A percentile compares a stretch with the other conserved stretches of the same genome.
These are phyloP conservation scores for Berghia stephanieae DNA, from an alignment of 1,140 invertebrate genomes.

Conservation along the genomic window DNA sequence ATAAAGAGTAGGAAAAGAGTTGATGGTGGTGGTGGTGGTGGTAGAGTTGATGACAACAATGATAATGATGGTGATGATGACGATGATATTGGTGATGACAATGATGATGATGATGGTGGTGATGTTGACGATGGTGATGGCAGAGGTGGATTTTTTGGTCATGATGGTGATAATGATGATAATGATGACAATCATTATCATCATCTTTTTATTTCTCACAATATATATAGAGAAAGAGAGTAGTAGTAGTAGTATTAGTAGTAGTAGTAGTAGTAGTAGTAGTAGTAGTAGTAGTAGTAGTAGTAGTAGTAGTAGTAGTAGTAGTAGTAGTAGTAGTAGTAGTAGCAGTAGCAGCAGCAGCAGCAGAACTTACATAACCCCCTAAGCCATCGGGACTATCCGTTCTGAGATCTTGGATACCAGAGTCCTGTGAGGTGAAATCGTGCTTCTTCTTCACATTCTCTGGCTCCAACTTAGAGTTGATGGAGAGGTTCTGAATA, in stretches of 20 bases:
- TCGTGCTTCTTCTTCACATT: conserved; percentile 73
- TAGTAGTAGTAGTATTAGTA: too few relatives aligned
- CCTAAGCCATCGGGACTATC: conserved; percentile 67
- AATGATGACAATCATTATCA: too few relatives aligned
- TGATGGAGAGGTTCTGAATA: conserved; percentile 88
- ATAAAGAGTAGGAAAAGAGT: conserved; percentile 17
- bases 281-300: conserved; percentile 2
- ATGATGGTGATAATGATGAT: too few relatives aligned
- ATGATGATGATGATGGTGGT: too few relatives aligned
- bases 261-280: too few relatives aligned
- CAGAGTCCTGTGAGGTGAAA: conserved; percentile 87
- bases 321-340: conserved; percentile 2
- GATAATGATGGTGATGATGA: too few relatives aligned
- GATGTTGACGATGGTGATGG: too few relatives aligned
- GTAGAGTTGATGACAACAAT: too few relatives aligned
- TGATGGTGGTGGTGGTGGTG: conserved; percentile 22
- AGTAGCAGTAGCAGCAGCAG: conserved; percentile 1
- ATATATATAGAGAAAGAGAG: too few relatives aligned
- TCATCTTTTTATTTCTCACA: too few relatives aligned
- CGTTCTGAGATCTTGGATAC: conserved; percentile 77
- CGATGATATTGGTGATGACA: too few relatives aligned
- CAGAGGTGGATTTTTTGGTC: too few relatives aligned
- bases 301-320: conserved; percentile 2
- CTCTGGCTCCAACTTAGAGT: conserved; percentile 67
- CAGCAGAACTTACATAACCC: not conserved